Evolutionary conservation across 2,888 invertebrate species (phyloP), one percentile per base, ranked within the genome.

Genomic region (Apotomis betuletana): DNA sequence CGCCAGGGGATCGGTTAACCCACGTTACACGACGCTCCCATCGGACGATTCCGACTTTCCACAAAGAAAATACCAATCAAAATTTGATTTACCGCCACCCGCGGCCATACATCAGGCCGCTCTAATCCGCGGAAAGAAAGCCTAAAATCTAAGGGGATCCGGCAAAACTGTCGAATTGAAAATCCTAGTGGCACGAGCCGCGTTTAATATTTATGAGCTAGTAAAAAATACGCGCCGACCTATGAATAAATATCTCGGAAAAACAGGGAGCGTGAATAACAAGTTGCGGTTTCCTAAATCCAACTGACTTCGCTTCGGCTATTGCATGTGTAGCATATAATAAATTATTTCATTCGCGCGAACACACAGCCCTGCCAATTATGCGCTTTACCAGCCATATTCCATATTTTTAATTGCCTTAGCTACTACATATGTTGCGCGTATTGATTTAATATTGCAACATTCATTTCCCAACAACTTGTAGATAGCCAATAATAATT

Each of bases 41-140:
- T 75, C 82, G 88, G 89, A 89, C 83, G 84, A 87, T 83, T 85
- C 87, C 89, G 88, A 90, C 87, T 90, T 90, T 91, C 90, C 85
- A 91, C 91, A 92, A 91, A 92, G 92, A 92, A 92, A 92, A 92
- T 91, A 89, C 86, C 93, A 93, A 93, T 93, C 92, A 91, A 92
- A 92, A 93, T 93, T 93, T 92, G 92, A 92, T 93, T 93, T 93
- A 93, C 93, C 88, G 92, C 91, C 90, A 88, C 92, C 90, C 90
- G 87, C 87, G 90, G 91, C 91, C 87, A 85, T 90, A 91, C 90
- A 91, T 90, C 91, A 91, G 86, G 86, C 88, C 87, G 81, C 87
- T 88, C 87, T 91, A 91, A 92, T 91, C 90, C 90, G 88, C 85
- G 87, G 88, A 89, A 88, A 87, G 86, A 85, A 88, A 87, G 85